Evolutionary conservation across 2,888 invertebrate species (phyloP), one percentile per base, ranked within the genome.

Genomic region (Tenthredo livida): DNA sequence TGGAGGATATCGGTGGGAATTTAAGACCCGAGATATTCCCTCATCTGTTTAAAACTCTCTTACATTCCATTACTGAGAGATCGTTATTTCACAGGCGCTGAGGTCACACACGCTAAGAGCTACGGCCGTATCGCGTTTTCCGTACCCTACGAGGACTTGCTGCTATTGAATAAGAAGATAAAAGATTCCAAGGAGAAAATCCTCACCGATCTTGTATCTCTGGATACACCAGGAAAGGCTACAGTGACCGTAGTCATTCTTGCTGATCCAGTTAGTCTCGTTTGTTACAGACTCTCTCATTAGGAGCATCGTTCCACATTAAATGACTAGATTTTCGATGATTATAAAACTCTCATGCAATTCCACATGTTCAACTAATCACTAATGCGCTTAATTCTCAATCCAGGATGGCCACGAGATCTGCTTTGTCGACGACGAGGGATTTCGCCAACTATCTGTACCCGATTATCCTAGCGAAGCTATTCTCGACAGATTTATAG

Each of bases 401-500:
- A 93, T 93, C 83, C 88, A 96, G 96, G 98, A 99, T 94, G 98
- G 96, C 0, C 99, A 99, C 93, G 99, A 99, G 95, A 99, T 99
- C 87, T 99, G 99, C 94, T 99, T 99, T 93, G 99, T 99, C 6
- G 99, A 99, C 87, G 98, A 99, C 90, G 98, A 99, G 94, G 98
- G 97, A 58, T 99, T 98, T 94, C 94, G 96, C 7, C 95, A 98
- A 90, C 94, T 99, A 61, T 98, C 99, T 0, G 95, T 97, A 89
- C 95, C 97, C 3, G 99, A 99, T 92, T 96, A 97, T 0, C 95
- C 96, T 84, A 97, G 97, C 77, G 97, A 98, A 88, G 94, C 95
- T n/a, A 95, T 97, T 67, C 94, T 99, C 40, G 95, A 97, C 89
- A 96, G 96, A 92, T 97, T 95, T 89, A 97, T 98, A 87, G 94